Conservation (phyloP, 2,888 invertebrate genomes). For the Ichneumoninae sp. region DNA sequence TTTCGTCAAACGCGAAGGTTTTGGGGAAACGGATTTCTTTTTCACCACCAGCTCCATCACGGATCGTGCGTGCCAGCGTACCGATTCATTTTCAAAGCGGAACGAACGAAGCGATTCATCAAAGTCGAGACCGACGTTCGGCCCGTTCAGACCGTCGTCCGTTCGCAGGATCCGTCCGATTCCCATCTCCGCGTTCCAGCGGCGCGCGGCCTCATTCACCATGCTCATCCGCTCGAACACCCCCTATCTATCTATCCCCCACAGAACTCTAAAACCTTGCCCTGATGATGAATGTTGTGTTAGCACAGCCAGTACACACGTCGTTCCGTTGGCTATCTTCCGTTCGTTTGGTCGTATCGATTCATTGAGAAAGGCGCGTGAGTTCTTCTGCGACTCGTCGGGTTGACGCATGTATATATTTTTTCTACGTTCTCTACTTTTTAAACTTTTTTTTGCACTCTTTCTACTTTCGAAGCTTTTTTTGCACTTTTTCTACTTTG, state of each 20-base stretch:
- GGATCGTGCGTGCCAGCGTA: slow-evolving; percentile 58
- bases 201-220: slow-evolving; percentile 61
- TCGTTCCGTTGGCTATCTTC: slow-evolving; percentile 50
- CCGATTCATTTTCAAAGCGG: slow-evolving; percentile 58
- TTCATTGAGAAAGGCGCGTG: slow-evolving; percentile 23
- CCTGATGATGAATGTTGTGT: slow-evolving; percentile 68
- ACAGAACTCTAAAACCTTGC: slow-evolving; percentile 46
- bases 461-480: not conserved
- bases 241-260: slow-evolving; percentile 55
- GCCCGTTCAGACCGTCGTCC: slow-evolving; percentile 34
- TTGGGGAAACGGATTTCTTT: not conserved
- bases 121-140: slow-evolving; percentile 64
- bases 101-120: slow-evolving; percentile 64
- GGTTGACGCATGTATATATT: not conserved
- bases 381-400: not conserved
- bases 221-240: slow-evolving; percentile 65
- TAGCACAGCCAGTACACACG: slow-evolving; percentile 37
- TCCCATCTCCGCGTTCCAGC: slow-evolving; percentile 49
- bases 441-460: not conserved
- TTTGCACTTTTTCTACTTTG: not conserved
- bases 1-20: slow-evolving; percentile 8
- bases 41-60: slow-evolving; percentile 30
- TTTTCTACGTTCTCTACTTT: not conserved
- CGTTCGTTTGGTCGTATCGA: slow-evolving; percentile 31
- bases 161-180: slow-evolving; percentile 60